These are phyloP conservation scores for Xerus rutilus DNA, from an alignment of 2,797 vertebrate species.

Conservation along the genomic window DNA sequence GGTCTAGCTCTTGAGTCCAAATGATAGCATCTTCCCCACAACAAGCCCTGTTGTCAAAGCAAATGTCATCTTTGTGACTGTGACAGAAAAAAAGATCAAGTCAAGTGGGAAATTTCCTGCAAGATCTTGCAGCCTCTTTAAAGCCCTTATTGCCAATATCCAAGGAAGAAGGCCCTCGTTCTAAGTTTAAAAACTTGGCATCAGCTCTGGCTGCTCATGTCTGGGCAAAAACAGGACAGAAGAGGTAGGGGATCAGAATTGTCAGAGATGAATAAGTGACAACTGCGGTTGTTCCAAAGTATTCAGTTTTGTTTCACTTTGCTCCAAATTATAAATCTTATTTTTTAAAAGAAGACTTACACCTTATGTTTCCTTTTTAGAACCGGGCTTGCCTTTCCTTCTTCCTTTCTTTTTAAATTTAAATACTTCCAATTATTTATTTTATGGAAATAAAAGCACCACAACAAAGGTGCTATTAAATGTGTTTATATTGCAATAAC, in stretches of 20 bases:
- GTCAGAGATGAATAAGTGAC: background rate
- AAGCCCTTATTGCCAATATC: background rate
- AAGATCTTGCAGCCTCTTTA: background rate
- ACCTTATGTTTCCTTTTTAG: constrained; percentile 5
- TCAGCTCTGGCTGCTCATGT: background rate
- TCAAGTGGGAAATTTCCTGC: background rate
- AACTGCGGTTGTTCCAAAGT: background rate
- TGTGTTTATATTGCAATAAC: constrained; percentile 40
- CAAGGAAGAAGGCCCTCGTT: background rate
- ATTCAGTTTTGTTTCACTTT: constrained; percentile 54
- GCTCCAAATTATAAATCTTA: constrained; percentile 34
- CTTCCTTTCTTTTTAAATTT: background rate
- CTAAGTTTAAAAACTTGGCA: background rate
- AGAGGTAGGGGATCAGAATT: background rate
- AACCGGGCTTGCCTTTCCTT: background rate
- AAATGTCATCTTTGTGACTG: background rate
- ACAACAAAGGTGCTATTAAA: background rate
- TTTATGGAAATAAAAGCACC: background rate
- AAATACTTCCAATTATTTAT: constrained; percentile 41
- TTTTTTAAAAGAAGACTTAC: constrained; percentile 31
- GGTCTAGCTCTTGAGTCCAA: background rate
- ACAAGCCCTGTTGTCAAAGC: background rate
- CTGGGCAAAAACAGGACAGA: background rate
- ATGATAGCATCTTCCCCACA: background rate
- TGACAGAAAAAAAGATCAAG: background rate